Evolutionary conservation across 1,140 invertebrate species (phyloP), one percentile per base, ranked within the genome.

Genomic region (Diabrotica undecimpunctata): DNA sequence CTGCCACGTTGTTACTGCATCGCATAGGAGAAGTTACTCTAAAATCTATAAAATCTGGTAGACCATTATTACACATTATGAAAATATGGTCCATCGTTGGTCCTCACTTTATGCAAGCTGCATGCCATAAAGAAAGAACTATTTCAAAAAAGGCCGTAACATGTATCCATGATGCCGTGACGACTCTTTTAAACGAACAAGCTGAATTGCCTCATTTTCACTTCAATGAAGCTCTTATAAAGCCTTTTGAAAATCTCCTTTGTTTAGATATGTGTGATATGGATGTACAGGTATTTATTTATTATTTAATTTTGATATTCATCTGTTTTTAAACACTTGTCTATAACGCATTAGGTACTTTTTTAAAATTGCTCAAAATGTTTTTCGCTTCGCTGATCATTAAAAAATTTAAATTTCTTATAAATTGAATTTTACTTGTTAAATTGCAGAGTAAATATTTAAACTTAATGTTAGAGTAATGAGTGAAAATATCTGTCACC

Each of bases 141-240:
- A 92, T 97, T 65, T 94, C 93, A 0, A 96, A 96, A 78, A 90
- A 94, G 73, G 93, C 94, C 0, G 93, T 97, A n/a, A 88, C 92
- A 69, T 95, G 93, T 70, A 92, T 97, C 58, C 94, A 97, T 76
- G 94, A 96, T 75, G 90, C 93, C 13, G 92, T 96, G 51, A 94
- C 91, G 6, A 88, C 91, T 0, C 77, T 97, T 12, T 79, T 97
- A n/a, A 92, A 93, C 70, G 92, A 93, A 74, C 91, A 94, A 76
- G 84, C 88, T 0, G 95, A 98, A 78, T 79, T 95, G 54, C 89
- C 93, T 0, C 92, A 96, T 80, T 97, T 96, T 77, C 94, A 97
- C 75, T 95, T 96, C 75, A 97, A 97, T 76, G 95, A 97, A 80
- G 92, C 93, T 2, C 81, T 98, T 5, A 90, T 97, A 68, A 97